Evolutionary conservation across 1,140 invertebrate species (phyloP).

Genomic region (Paralvinella palmiformis): DNA sequence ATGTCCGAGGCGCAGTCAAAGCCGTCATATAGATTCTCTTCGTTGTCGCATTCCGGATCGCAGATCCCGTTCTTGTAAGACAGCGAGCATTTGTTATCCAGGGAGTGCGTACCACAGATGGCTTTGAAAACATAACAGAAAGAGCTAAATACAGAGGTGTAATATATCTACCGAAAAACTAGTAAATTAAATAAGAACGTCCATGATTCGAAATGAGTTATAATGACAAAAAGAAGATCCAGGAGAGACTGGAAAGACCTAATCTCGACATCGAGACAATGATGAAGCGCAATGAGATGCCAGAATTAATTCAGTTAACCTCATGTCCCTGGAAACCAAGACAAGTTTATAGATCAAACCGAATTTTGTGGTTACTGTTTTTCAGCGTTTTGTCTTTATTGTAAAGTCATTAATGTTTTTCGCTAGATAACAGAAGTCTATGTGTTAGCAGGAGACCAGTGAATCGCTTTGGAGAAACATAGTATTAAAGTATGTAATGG

Average conservation of each 20-base stretch:
- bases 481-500: no score
- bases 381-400: no score
- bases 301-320: no score
- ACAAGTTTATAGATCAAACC: no score
- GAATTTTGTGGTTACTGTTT: no score
- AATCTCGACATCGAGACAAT: not conserved
- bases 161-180: not conserved
- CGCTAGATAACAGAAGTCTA: no score
- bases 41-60: not conserved
- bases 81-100: not conserved
- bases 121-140: constrained; percentile 4
- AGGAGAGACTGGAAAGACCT: not conserved
- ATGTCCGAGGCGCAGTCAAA: not conserved
- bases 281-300: not conserved
- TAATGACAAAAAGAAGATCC: not conserved
- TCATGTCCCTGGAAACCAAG: no score
- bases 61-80: not conserved
- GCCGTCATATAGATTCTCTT: not conserved
- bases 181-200: not conserved
- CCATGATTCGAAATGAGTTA: not conserved
- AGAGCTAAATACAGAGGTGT: no score
- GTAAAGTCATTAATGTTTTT: no score
- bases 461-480: no score
- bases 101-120: not conserved
- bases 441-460: no score